A percentile compares a stretch with the other conserved stretches of the same genome.
Evolutionary conservation across 2,888 invertebrate genomes (phyloP).

Genomic region (Pandemis heparana): DNA sequence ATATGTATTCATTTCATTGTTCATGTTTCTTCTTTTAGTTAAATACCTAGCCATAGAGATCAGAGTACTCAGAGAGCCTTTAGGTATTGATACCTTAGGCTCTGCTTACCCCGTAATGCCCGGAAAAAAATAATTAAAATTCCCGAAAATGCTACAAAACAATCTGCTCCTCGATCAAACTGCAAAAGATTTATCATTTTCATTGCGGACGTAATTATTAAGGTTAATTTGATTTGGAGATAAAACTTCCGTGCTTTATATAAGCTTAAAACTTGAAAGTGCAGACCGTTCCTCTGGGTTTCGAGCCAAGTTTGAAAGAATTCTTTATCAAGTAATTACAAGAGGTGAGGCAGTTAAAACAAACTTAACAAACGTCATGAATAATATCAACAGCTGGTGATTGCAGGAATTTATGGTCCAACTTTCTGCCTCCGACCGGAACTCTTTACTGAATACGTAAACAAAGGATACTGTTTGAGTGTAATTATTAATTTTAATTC

Average conservation of each 20-base stretch:
- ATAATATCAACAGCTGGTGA: conserved; percentile 81
- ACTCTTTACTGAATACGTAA: conserved; percentile 78
- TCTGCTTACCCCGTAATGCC: no score
- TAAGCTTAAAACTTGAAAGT: conserved; percentile 43
- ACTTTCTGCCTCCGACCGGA: conserved; percentile 74
- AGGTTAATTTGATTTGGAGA: conserved; percentile 38
- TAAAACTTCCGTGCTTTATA: conserved; percentile 34
- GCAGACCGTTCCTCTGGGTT: conserved; percentile 53
- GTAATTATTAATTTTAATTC: conserved; percentile 59
- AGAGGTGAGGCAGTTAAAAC: conserved; percentile 73
- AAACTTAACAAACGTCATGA: conserved; percentile 78
- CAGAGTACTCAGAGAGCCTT: no score
- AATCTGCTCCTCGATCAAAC: conserved; percentile 7
- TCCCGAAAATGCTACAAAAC: background rate
- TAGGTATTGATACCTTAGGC: no score
- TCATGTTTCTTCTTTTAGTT: no score
- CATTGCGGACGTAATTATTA: conserved; percentile 35
- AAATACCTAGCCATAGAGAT: no score
- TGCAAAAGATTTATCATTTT: conserved; percentile 32
- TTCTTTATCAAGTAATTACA: conserved; percentile 72
- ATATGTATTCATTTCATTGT: no score
- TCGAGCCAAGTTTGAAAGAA: conserved; percentile 58
- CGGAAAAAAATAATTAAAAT: no score
- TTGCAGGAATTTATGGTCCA: conserved; percentile 76
- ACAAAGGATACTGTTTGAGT: conserved; percentile 69